phyloP scores from a whole-genome alignment of 2,888 invertebrate species.

The Drosophila helvetica region DNA sequence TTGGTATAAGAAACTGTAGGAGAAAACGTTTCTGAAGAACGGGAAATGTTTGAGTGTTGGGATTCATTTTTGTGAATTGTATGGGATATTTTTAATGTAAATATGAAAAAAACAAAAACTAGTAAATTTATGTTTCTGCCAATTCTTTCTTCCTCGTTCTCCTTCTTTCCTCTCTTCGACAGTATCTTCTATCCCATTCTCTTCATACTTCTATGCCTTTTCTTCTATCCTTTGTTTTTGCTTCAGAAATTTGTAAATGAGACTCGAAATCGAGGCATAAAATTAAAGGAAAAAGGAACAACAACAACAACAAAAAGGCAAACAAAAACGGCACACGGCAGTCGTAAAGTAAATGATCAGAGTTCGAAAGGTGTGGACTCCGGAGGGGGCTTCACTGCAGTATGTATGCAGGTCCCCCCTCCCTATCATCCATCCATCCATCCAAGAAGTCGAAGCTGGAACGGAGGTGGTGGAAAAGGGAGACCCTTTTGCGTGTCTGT shows the following conservation, averaged over 20 bases:
- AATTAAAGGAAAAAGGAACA: conserved; percentile 58
- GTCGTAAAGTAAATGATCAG: conserved; percentile 74
- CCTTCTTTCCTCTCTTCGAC: neutral
- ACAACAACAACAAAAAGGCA: conserved; percentile 25
- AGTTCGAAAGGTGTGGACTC: conserved; percentile 11
- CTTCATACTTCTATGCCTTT: neutral
- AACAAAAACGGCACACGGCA: conserved; percentile 45
- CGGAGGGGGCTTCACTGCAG: conserved; percentile 9
- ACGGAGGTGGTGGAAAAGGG: neutral
- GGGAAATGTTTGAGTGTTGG: neutral
- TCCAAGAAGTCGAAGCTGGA: neutral
- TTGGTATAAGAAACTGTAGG: neutral
- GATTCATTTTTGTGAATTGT: no score
- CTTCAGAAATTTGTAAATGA: conserved; percentile 63
- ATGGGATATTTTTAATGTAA: no score
- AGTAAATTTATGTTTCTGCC: no score
- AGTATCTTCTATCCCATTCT: neutral
- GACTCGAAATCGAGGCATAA: conserved; percentile 58
- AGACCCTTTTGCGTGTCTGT: conserved; percentile 52
- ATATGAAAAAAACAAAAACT: no score
- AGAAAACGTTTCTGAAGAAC: neutral
- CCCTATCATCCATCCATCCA: neutral
- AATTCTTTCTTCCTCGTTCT: no score
- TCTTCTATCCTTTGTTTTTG: neutral
- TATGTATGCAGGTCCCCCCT: neutral